These are phyloP conservation scores for Diacarnus erythraeanus DNA, from an alignment of 37 sponge, comb jelly and placozoan genomes.

Conservation along the genomic window DNA sequence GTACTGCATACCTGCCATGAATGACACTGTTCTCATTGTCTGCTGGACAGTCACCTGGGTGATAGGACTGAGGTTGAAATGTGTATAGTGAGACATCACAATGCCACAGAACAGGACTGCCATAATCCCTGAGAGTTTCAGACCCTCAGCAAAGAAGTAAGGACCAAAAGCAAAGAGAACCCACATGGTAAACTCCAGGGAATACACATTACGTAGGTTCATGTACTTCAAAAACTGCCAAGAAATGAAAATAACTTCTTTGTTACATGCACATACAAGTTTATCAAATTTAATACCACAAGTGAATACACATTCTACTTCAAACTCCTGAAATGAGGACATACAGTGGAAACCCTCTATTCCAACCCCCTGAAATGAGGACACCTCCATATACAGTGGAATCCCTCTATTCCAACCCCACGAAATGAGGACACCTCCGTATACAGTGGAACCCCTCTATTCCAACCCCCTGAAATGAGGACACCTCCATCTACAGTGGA, in stretches of 20 bases:
- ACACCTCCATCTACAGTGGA: too few relatives aligned
- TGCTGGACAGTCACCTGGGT: conserved; percentile 92
- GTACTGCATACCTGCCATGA: conserved; percentile 75
- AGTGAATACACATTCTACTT: too few relatives aligned
- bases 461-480: too few relatives aligned
- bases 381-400: too few relatives aligned
- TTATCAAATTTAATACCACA: too few relatives aligned
- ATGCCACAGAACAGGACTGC: conserved; percentile 93
- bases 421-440: too few relatives aligned
- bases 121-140: conserved; percentile 95
- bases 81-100: conserved; percentile 97
- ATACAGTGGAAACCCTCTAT: too few relatives aligned
- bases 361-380: too few relatives aligned
- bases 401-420: too few relatives aligned
- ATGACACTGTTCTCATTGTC: conserved; percentile 80
- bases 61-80: conserved; percentile 89
- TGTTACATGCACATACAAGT: too few relatives aligned
- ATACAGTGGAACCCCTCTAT: too few relatives aligned
- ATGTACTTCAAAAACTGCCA: conserved; percentile 75
- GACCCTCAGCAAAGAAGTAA: conserved; percentile 90
- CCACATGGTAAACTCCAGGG: conserved; percentile 88
- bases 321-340: too few relatives aligned
- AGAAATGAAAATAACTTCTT: not conserved
- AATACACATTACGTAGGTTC: conserved; percentile 68
- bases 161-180: conserved; percentile 86